Conservation (phyloP, 2,888 invertebrate genomes). For the Drosophila kokeensis region DNA sequence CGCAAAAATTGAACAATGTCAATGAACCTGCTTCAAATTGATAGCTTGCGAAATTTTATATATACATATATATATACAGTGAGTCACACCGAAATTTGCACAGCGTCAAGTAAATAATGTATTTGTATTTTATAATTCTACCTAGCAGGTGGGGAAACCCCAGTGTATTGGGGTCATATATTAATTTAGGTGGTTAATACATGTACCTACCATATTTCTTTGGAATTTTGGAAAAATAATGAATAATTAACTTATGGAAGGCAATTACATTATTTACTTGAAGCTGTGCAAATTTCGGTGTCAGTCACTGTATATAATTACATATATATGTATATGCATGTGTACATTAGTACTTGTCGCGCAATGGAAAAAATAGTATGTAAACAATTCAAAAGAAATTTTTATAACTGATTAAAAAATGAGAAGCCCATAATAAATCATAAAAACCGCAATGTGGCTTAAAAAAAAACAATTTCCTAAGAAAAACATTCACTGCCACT, state of each 20-base stretch:
- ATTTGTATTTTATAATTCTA: too few species aligned
- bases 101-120: too few species aligned
- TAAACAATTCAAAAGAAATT: neutral
- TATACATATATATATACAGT: slow-evolving; percentile 1
- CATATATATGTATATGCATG: neutral
- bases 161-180: too few species aligned
- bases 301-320: slow-evolving; percentile 6
- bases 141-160: too few species aligned
- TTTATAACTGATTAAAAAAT: neutral
- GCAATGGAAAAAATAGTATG: slow-evolving; percentile 7
- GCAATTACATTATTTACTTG: too few species aligned
- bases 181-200: too few species aligned
- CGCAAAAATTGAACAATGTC: slow-evolving; percentile 37
- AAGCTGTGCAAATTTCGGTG: too few species aligned
- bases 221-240: too few species aligned
- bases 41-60: slow-evolving; percentile 50
- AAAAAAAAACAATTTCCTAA: neutral
- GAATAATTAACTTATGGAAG: too few species aligned
- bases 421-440: neutral
- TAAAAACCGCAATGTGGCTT: neutral
- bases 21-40: slow-evolving; percentile 55
- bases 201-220: too few species aligned
- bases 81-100: too few species aligned
- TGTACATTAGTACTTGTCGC: slow-evolving; percentile 38
- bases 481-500: slow-evolving; percentile 8